Conservation (phyloP, 2,888 invertebrate species). For the Erebia palarica region DNA sequence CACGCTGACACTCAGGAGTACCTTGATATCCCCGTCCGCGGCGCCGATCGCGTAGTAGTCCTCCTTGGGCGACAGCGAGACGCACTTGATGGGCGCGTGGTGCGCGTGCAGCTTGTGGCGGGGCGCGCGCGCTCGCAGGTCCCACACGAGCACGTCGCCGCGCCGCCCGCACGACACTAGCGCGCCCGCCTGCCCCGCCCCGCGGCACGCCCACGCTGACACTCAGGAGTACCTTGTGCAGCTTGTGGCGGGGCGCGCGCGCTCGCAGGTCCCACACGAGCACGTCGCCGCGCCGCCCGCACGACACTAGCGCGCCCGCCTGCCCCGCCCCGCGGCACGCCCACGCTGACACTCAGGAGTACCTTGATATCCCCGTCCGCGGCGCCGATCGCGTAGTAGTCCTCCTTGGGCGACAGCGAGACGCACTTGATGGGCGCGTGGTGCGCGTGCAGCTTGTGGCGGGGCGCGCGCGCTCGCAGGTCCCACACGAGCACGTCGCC, state of each 20-base stretch:
- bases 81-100: slow-evolving; percentile 96
- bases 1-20: no score
- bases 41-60: slow-evolving; percentile 98
- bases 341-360: slow-evolving; percentile 24
- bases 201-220: no score
- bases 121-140: no score
- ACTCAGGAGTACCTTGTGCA: no score
- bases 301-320: no score
- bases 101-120: no score
- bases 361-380: slow-evolving; percentile 97
- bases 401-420: slow-evolving; percentile 96
- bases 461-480: slow-evolving; percentile 92
- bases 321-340: background rate
- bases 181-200: no score
- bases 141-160: no score
- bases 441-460: slow-evolving; percentile 93
- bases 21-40: slow-evolving; percentile 95
- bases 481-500: slow-evolving; percentile 99
- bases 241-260: no score
- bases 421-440: slow-evolving; percentile 97
- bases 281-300: slow-evolving; percentile 97
- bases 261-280: no score
- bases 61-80: slow-evolving; percentile 96
- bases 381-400: slow-evolving; percentile 97
- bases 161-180: no score